These are phyloP conservation scores for Alethe castanea DNA, from an alignment of 2,113 vertebrate species.

Conservation along the genomic window DNA sequence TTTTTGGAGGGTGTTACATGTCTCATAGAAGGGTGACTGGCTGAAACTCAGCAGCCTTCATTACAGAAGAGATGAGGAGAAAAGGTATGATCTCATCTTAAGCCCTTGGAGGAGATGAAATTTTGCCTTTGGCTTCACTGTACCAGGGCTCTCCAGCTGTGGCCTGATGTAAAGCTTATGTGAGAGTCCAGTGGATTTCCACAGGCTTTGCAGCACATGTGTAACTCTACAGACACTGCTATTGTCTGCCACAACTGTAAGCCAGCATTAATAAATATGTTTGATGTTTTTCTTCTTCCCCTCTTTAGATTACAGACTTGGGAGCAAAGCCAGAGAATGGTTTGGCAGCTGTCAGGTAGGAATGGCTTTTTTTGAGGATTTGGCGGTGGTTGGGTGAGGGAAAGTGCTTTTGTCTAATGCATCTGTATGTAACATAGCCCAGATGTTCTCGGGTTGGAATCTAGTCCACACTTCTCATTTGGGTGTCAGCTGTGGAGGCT, in stretches of 20 bases:
- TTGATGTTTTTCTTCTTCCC: background rate
- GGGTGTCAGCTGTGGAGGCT: background rate
- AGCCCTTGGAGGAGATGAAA: background rate
- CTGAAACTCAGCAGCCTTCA: background rate
- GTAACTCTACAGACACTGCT: background rate
- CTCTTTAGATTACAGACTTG: slow-evolving; percentile 78
- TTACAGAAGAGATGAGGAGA: background rate
- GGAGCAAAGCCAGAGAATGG: slow-evolving; percentile 78
- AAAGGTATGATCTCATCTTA: background rate
- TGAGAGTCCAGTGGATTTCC: background rate
- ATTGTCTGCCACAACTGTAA: background rate
- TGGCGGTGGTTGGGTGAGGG: background rate
- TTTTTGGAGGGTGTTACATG: background rate
- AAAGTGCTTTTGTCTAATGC: background rate
- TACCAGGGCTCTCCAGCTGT: background rate
- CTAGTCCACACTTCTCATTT: background rate
- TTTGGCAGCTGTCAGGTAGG: slow-evolving; percentile 81
- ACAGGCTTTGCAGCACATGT: background rate
- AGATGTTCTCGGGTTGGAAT: background rate
- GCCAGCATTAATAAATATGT: background rate
- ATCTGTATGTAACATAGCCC: background rate
- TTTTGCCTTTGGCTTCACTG: background rate
- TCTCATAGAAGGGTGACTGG: background rate
- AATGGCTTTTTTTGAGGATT: background rate
- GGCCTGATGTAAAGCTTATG: background rate